Evolutionary conservation across 2,113 vertebrate species (phyloP).

Genomic region (Cinclus cinclus): DNA sequence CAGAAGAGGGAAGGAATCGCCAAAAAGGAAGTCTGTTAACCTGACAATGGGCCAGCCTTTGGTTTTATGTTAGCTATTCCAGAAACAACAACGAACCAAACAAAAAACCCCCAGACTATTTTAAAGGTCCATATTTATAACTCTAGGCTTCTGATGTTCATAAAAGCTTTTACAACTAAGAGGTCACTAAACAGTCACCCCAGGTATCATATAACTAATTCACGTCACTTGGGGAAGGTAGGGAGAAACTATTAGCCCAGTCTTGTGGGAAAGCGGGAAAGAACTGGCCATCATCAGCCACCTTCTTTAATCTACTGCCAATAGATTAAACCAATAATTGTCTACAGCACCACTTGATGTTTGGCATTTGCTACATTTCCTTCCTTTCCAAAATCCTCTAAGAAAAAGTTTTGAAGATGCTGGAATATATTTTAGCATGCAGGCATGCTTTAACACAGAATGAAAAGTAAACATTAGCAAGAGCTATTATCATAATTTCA

Average conservation of each 20-base stretch:
- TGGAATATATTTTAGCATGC: neutral
- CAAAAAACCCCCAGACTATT: neutral
- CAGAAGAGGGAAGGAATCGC: neutral
- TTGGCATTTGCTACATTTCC: slow-evolving; percentile 24
- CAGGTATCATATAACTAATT: neutral
- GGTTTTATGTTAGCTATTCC: neutral
- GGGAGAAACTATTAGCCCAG: neutral
- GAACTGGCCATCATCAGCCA: neutral
- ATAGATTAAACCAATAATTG: slow-evolving; percentile 20
- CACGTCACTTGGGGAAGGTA: neutral
- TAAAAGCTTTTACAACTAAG: neutral
- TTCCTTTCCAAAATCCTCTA: slow-evolving; percentile 22
- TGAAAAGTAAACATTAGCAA: neutral
- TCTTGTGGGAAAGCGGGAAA: slow-evolving; percentile 18
- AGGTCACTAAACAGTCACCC: neutral
- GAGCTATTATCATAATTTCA: neutral
- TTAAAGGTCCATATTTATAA: neutral
- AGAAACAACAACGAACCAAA: neutral
- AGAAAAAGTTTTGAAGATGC: neutral
- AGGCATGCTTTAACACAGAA: neutral
- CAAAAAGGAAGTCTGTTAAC: neutral
- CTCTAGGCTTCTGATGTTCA: neutral
- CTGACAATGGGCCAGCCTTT: neutral
- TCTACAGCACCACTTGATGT: neutral
- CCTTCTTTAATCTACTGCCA: slow-evolving; percentile 51